Evolutionary conservation across 2,797 vertebrate species (phyloP), one percentile per base, ranked within the genome.

Genomic region (Threskiornis aethiopicus): DNA sequence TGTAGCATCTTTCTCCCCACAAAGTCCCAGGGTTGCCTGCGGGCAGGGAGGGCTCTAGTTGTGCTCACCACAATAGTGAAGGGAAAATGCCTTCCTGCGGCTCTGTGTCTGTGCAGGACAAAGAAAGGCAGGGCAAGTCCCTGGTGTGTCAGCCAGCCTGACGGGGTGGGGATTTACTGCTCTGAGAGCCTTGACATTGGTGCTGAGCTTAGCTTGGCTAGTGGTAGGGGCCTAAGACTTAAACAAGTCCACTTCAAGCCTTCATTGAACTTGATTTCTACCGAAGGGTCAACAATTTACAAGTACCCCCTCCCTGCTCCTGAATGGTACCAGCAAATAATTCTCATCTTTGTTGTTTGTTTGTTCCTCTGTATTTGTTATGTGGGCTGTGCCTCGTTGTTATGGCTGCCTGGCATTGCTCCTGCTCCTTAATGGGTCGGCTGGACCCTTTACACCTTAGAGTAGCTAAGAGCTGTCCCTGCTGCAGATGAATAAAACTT

Each of bases 161-260:
- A 16, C 0, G 3, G 2, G 2, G 8, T 8, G 6, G 21, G 61
- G 25, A 66, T 62, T 84, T 87, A 42, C 41, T 42, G 26, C 52
- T 52, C 52, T 33, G 44, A 49, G 51, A 37, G 1, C 64, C n/a
- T 72, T 92, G 72, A 61, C 67, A 6, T 11, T 0, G 35, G 8
- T 62, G 62, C 91, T 47, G 89, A 85, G 78, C 81, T 89, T 24
- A 6, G 46, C 58, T 71, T 84, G 39, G 79, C 70, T 79, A 11
- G 19, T 3, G 8, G 39, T 18, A 18, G 55, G 33, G 44, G 24
- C 14, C n/a, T 5, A 18, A 46, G 37, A 42, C 67, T 73, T 62
- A 15, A 31, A 16, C 13, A 69, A 39, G 17, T 16, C 51, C 4
- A 2, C 11, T 54, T 42, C 31, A 24, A 37, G 18, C 12, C 46